Evolutionary conservation across 2,113 vertebrate species (phyloP), one percentile per base, ranked within the genome.

Genomic region (Dicentrarchus labrax): DNA sequence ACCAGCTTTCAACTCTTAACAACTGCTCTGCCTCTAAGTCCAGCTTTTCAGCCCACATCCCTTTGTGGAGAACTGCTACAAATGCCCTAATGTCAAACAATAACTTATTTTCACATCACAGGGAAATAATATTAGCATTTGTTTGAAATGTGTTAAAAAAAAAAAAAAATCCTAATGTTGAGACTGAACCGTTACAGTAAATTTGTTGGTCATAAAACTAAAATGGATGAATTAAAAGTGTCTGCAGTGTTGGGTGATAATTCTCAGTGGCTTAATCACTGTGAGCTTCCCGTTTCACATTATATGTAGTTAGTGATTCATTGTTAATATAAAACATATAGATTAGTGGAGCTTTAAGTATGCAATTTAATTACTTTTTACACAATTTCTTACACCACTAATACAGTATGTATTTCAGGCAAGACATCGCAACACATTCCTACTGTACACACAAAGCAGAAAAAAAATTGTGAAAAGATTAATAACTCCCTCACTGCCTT

Each of bases 391-490:
- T 24, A 43, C 36, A 19, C 38, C 13, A 56, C 7, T 3, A 17
- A 15, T 36, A 11, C 21, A 19, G 19, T 21, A 50, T 68, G 36
- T 41, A 22, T 22, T 61, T 39, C 45, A 80, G 57, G 21, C 17
- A 9, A 73, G 19, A 54, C 21, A 17, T 2, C 7, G 30, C 22
- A 5, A 50, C 74, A 70, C 56, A 51, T 15, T 15, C 51, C 17
- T 43, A 22, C 17, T 72, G 47, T 48, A 45, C 65, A 51, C 12
- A 36, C 64, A 65, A 64, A 66, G 77, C 36, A 56, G 56, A 78
- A 21, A 39, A 51, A 72, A 77, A 78, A 75, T 57, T 80, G 73
- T 22, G 16, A 22, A 66, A 81, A 80, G 77, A 85, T 90, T 87
- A 75, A 78, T 78, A 84, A 67, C 71, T 83, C 61, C 82, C 65